These are phyloP conservation scores for Oxyura jamaicensis DNA, from an alignment of 2,113 vertebrate genomes.

Conservation along the genomic window DNA sequence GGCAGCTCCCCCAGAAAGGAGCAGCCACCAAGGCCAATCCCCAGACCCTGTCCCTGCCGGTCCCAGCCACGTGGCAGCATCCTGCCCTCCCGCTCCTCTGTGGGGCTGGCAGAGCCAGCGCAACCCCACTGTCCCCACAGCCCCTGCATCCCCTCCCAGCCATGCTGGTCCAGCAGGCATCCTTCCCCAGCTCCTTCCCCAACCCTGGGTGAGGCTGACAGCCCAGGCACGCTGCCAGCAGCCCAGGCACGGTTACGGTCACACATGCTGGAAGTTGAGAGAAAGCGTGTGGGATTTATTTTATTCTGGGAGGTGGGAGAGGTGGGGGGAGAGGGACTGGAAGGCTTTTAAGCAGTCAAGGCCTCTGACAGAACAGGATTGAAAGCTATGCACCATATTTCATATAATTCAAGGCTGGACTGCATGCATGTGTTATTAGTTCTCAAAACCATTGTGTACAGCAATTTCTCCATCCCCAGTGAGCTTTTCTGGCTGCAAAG, in stretches of 20 bases:
- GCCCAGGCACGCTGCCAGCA: conserved; percentile 14
- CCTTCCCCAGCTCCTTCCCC: background rate
- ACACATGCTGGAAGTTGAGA: conserved; percentile 40
- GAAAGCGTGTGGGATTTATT: conserved; percentile 47
- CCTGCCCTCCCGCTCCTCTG: background rate
- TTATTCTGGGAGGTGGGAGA: background rate
- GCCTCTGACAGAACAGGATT: conserved; percentile 28
- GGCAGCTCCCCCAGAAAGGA: background rate
- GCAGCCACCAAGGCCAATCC: background rate
- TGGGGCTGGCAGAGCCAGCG: accelerated
- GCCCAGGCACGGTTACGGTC: background rate
- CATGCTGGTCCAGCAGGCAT: background rate
- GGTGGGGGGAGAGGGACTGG: background rate
- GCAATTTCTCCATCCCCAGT: conserved; percentile 42
- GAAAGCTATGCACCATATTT: conserved; percentile 36
- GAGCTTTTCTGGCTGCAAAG: conserved; percentile 35
- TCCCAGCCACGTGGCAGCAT: background rate
- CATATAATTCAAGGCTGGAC: conserved; percentile 39
- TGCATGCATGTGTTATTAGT: conserved; percentile 20
- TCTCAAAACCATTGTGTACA: conserved; percentile 26
- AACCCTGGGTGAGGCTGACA: conserved; percentile 17
- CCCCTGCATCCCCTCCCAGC: background rate
- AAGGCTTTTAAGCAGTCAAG: conserved; percentile 43
- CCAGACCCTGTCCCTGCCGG: background rate
- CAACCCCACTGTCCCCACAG: background rate